Evolutionary conservation across 2,888 invertebrate species (phyloP), one percentile per base, ranked within the genome.

Genomic region (Leptinotarsa juncta): DNA sequence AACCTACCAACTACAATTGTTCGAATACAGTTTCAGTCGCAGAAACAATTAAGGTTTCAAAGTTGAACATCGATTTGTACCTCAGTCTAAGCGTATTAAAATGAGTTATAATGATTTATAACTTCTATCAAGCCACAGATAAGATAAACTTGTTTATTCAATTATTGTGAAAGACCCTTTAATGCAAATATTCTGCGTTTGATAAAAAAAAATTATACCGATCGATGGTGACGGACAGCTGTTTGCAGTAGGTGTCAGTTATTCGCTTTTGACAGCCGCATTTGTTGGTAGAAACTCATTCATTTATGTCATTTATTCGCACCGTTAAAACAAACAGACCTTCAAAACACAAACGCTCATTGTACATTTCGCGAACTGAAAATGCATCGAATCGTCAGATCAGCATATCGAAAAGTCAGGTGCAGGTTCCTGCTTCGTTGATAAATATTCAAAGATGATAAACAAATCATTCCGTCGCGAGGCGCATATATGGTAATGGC

Each of bases 401-500:
- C 68, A 55, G 68, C 68, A 69, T 53, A 57, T 69, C 57, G 32
- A 55, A 55, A 32, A 69, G 57, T 42, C 69, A 69, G 69, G 69
- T 69, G 69, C 57, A 69, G 57, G 60, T 69, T 69, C 60, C 48
- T 7, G 55, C 48, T 48, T 23, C 20, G 12, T 20, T 20, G n/a
- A 67, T 69, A 69, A 69, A 69, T 69, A 69, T 69, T 57, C 48
- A 20, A 60, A 50, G 57, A 48, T 57, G 69, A 69, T 69, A 69
- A 69, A 69, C 69, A 69, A 69, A 69, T 69, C 48, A 49, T 48
- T 14, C 14, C 69, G 69, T 60, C 69, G 69, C 69, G 57, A 69
- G 48, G 49, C 23, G 69, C 55, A 69, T 69, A 57, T 48, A 60
- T 53, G 51, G 69, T 69, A 57, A 69, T 60, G 69, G 48, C 4